Evolutionary conservation across 2,888 invertebrate genomes (phyloP).

Genomic region (Glomeris marginata): DNA sequence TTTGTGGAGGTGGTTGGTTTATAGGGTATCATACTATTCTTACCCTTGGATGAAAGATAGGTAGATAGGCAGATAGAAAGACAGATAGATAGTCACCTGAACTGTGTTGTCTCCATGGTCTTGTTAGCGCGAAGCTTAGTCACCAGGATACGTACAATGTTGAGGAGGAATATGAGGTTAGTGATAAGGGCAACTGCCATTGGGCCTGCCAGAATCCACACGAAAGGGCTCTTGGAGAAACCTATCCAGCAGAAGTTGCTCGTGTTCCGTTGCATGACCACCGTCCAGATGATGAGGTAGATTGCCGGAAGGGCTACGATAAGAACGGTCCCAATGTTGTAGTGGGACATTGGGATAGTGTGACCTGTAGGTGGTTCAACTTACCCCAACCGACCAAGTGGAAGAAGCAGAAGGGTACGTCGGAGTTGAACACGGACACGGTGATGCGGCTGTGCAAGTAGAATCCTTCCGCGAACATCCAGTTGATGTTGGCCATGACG

Average conservation of each 20-base stretch:
- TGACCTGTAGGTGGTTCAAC: conserved; percentile 16
- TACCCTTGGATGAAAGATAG: too few relatives aligned
- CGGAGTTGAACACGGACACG: conserved; percentile 38
- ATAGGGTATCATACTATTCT: too few relatives aligned
- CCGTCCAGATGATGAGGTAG: conserved; percentile 32
- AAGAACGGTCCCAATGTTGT: background rate
- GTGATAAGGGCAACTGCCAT: conserved; percentile 26
- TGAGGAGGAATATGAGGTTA: conserved; percentile 20
- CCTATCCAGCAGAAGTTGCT: conserved; percentile 25
- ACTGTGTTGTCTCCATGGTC: conserved; percentile 11
- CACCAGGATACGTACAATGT: conserved; percentile 18
- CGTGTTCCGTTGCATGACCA: conserved; percentile 24
- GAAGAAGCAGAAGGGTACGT: conserved; percentile 38
- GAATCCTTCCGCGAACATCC: conserved; percentile 42
- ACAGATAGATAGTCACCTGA: too few relatives aligned
- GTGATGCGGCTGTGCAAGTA: conserved; percentile 35
- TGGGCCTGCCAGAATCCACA: conserved; percentile 27
- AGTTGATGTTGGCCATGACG: conserved; percentile 39
- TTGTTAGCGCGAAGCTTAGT: conserved; percentile 15
- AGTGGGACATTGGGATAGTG: background rate
- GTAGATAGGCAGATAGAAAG: too few relatives aligned
- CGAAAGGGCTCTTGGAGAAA: conserved; percentile 23
- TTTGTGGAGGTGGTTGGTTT: too few relatives aligned
- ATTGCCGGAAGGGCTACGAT: conserved; percentile 32
- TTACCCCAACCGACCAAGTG: conserved; percentile 42